Evolutionary conservation across 1,140 invertebrate genomes (phyloP), one percentile per base, ranked within the genome.

Genomic region (Drosophila busckii): DNA sequence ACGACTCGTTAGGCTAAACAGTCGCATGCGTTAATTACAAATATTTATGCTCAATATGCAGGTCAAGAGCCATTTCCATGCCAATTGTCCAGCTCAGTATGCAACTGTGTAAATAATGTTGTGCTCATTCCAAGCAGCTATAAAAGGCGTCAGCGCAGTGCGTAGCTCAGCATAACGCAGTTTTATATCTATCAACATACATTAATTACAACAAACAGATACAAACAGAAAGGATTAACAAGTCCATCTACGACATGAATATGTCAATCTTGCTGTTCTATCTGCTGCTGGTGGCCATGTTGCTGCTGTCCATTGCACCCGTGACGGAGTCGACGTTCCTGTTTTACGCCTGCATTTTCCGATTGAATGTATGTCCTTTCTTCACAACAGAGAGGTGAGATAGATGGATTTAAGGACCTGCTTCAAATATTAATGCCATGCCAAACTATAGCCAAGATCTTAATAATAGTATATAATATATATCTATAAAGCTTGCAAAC

Each of bases 301-400:
- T 82, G 53, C 15, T 82, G 17, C 2, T 83, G 5, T 35, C 50
- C n/a, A 25, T 44, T 20, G 41, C 66, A 3, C 66, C 75, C 4
- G 32, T 32, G 6, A 62, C 46, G 1, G 64, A 82, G 28, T 59
- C 76, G 0, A 82, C 76, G 0, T 9, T 70, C n/a, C 40, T 82
- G 0, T 13, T 82, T 0, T 66, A 67, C 25, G 69, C 75, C 10
- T 82, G 75, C 3, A 4, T 75, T 3, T 73, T 32, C n/a, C 55
- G 69, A 1, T 42, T 80, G 19, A 15, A 19, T 4, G 45, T 82
- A 9, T 82, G 75, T 49, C 75, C 75, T 7, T 82, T 75, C 41
- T 56, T 13, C 5, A 69, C 70, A 22, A 65, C 70, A 4, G n/a
- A n/a, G n/a, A n/a, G n/a, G n/a, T n/a, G n/a, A n/a, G n/a, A n/a